A percentile compares a stretch with the other conserved stretches of the same genome.
phyloP scores from a whole-genome alignment of 2,888 invertebrate species.

The Argyra leucocephala region DNA sequence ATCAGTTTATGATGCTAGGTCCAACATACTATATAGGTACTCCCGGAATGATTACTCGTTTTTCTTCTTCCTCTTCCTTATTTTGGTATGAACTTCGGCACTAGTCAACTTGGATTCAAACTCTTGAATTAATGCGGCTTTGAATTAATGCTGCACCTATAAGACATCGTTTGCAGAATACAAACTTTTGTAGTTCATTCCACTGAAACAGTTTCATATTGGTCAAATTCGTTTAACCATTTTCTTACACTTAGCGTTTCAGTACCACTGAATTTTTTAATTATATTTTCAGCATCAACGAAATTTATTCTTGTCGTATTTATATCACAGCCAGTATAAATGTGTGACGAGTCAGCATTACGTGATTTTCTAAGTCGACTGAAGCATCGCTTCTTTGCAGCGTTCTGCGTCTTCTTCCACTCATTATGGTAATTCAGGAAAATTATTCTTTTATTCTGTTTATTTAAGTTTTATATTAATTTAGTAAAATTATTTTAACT shows the following conservation, averaged over 20 bases:
- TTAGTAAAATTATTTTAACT: too few relatives aligned
- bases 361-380: not conserved
- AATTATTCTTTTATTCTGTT: too few relatives aligned
- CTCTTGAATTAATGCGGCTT: not conserved
- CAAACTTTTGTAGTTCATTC: too few relatives aligned
- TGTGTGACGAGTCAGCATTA: too few relatives aligned
- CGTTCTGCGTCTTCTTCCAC: not conserved
- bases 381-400: not conserved
- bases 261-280: not conserved
- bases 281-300: not conserved
- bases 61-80: not conserved
- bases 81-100: conserved; percentile 10
- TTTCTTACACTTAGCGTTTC: not conserved
- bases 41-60: too few relatives aligned
- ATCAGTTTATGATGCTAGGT: too few relatives aligned
- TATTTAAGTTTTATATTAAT: too few relatives aligned
- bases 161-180: too few relatives aligned
- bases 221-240: not conserved
- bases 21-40: too few relatives aligned
- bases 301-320: not conserved
- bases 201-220: too few relatives aligned
- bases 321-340: not conserved
- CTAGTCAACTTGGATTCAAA: not conserved
- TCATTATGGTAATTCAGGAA: not conserved
- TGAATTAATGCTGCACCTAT: not conserved